Evolutionary conservation across 2,797 vertebrate species (phyloP), one percentile per base, ranked within the genome.

Genomic region (Bufotes viridis): DNA sequence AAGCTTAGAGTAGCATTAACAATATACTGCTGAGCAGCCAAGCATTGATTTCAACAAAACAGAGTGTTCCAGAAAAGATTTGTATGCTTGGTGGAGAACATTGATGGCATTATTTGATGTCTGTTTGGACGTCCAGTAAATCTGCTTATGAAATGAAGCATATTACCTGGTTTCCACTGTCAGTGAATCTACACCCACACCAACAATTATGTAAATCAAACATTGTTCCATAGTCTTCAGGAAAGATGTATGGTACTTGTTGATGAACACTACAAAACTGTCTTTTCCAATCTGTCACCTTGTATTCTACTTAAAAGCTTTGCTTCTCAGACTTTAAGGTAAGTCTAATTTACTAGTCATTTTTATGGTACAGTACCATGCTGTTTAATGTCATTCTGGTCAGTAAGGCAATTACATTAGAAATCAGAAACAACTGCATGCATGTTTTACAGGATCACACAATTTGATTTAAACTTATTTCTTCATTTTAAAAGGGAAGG

Each of bases 401-500:
- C 74, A 84, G 57, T 67, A 58, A 70, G 9, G 74, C 24, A 65
- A 63, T 61, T 78, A 13, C 49, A 22, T 65, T 82, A 65, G 58
- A 51, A 78, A 69, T 24, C 22, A 53, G 26, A 18, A 61, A 58
- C 49, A 78, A 78, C 61, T 87, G 81, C 17, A 69, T 60, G 5
- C 51, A 9, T 57, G 49, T 78, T 78, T 34, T 79, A 55, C 79
- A 69, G 80, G 42, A 84, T 60, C 78, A 72, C 34, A 60, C 87
- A 58, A 53, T 85, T 88, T 81, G 82, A 85, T 75, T 88, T 75
- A 85, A 80, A 85, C 67, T 65, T 85, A 49, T 84, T 81, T 85
- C 26, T 87, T 86, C 63, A 69, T 89, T 91, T 93, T 76, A 91
- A 90, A 93, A 99, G 98, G 98, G 98, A 88, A 98, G 97, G 89